Conservation (phyloP, 2,113 vertebrate species). For the Mixornis gularis region DNA sequence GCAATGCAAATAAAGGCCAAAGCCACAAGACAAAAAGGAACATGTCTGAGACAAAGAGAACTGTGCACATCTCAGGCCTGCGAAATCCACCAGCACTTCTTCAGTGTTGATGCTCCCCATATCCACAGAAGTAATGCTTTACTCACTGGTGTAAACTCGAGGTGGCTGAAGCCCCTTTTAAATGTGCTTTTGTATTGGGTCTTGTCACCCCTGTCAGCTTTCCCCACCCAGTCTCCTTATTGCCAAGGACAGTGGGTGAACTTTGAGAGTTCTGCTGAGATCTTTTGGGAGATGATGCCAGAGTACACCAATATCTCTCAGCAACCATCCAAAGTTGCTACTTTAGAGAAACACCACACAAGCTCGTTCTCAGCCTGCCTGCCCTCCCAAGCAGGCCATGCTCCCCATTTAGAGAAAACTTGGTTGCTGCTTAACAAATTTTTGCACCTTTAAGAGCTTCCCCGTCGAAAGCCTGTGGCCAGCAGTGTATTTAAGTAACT, state of each 20-base stretch:
- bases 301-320: rapidly evolving
- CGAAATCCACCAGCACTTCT: not conserved
- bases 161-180: not conserved
- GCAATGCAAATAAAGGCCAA: not conserved
- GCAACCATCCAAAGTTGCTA: not conserved
- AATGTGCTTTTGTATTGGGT: not conserved
- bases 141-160: not conserved
- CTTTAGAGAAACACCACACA: not conserved
- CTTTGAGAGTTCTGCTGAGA: not conserved
- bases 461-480: not conserved
- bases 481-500: not conserved
- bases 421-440: not conserved
- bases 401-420: not conserved
- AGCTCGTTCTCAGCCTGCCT: not conserved
- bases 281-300: not conserved
- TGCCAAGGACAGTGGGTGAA: rapidly evolving
- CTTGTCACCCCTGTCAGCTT: not conserved
- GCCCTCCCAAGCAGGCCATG: not conserved
- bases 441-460: conserved; percentile 22
- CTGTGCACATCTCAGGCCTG: not conserved
- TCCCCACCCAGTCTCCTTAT: not conserved
- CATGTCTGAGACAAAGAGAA: not conserved
- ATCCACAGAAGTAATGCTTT: rapidly evolving
- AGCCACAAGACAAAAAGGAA: not conserved
- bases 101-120: not conserved